phyloP scores from a whole-genome alignment of 2,888 invertebrate species.

The Drosophila mimica region DNA sequence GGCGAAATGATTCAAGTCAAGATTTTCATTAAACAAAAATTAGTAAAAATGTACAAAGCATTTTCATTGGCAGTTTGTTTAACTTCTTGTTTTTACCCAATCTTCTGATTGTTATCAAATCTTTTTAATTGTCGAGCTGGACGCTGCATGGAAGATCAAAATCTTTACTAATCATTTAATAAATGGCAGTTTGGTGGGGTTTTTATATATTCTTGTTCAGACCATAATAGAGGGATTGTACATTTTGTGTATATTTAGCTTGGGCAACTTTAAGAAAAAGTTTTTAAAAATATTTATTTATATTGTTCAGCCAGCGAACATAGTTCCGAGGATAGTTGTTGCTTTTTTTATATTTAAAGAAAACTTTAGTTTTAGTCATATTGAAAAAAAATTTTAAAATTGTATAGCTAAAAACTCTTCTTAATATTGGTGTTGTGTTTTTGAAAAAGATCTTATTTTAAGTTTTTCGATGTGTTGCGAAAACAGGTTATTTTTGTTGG shows the following conservation, averaged over 20 bases:
- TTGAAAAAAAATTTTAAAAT: neutral
- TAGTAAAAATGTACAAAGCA: constrained; percentile 25
- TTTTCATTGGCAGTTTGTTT: constrained; percentile 20
- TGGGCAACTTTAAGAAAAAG: neutral
- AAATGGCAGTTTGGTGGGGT: neutral
- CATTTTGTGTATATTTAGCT: neutral
- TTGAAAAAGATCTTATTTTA: neutral
- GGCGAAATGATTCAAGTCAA: constrained; percentile 20
- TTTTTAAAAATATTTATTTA: neutral
- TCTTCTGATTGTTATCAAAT: neutral
- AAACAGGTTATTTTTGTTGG: neutral
- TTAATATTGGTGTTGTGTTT: neutral
- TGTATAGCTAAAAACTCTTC: neutral
- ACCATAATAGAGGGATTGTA: neutral
- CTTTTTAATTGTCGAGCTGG: neutral
- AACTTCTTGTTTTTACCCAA: neutral
- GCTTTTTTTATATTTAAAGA: constrained; percentile 7
- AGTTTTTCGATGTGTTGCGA: constrained; percentile 1
- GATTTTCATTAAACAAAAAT: constrained; percentile 45
- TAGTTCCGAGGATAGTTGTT: neutral
- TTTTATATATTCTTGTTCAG: neutral
- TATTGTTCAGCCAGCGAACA: constrained; percentile 26
- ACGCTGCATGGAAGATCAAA: neutral
- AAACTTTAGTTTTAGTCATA: constrained; percentile 7
- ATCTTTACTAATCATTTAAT: neutral